Evolutionary conservation across 2,888 invertebrate species (phyloP), one percentile per base, ranked within the genome.

Genomic region (Phortica okadai): DNA sequence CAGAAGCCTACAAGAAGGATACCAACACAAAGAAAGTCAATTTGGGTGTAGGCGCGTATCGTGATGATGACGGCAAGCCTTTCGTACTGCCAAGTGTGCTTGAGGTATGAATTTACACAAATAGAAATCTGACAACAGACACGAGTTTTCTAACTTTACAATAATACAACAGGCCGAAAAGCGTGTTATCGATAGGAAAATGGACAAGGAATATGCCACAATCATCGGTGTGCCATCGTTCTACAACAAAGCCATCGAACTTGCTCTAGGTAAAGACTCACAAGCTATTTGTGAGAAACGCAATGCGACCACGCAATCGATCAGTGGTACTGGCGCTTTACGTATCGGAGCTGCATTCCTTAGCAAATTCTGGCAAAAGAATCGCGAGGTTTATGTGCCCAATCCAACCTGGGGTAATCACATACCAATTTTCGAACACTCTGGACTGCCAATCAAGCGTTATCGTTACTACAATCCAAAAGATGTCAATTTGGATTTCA

Each of bases 391-490:
- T 72, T 99, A 97, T 92, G 88, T 99, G 82, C 99, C 99, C 6
- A 93, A 94, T 1, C 99, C 99, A 5, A 95, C 99, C 0, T 99
- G 99, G 99, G 99, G 99, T 74, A 99, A 99, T 92, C 99, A 99
- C 91, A 95, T 94, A 0, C 98, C 98, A 74, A 94, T 99, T 88
- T 98, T 99, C 92, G 98, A 96, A 92, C 95, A 96, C 88, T 93
- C 97, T 73, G 96, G 96, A 3, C 91, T 99, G 75, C 93, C 95
- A 14, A 95, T 98, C 70, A 97, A 98, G 90, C 93, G 95, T 76
- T 99, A 99, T 92, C 94, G 96, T 80, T 99, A 99, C 92, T 99
- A 97, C 91, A 97, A 99, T 90, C 94, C 97, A 1, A 95, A 95
- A 84, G 98, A 97, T 1, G 97, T 97, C 90, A 98, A 97, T 1